Conservation (phyloP, 2,888 invertebrate genomes). For the Metopia argyrocephala region DNA sequence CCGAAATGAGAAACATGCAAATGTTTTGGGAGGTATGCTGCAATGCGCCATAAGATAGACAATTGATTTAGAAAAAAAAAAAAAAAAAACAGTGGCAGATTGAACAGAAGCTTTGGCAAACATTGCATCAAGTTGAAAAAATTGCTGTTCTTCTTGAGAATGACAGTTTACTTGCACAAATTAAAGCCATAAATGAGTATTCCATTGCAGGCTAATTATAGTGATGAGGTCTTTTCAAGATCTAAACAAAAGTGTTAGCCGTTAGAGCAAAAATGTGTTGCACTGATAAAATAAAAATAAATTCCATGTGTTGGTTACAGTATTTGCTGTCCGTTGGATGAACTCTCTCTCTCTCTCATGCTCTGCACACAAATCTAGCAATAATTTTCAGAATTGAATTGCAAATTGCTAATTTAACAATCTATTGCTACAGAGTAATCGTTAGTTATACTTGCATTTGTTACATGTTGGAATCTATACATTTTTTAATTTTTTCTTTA, state of each 20-base stretch:
- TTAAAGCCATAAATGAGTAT: conserved; percentile 45
- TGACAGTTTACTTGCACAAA: conserved; percentile 57
- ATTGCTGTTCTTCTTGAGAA: conserved; percentile 1
- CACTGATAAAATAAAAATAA: not conserved
- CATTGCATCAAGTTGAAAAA: conserved; percentile 54
- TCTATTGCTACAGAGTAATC: conserved; percentile 23
- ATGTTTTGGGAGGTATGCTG: no score
- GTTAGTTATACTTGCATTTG: conserved; percentile 32
- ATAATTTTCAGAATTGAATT: conserved; percentile 43
- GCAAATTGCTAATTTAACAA: conserved; percentile 27
- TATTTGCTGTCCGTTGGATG: not conserved
- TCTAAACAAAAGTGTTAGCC: conserved; percentile 10
- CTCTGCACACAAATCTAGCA: conserved; percentile 5
- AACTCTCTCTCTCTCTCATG: not conserved
- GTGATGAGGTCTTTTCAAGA: conserved; percentile 32
- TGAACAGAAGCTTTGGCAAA: conserved; percentile 63
- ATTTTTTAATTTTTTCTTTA: not conserved
- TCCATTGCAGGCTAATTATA: conserved; percentile 38
- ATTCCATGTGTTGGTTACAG: not conserved
- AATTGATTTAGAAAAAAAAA: not conserved
- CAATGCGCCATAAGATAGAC: not conserved
- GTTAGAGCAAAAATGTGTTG: not conserved
- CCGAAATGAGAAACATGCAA: conserved; percentile 38
- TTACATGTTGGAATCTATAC: conserved; percentile 14
- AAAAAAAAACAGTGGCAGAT: conserved; percentile 59